phyloP scores from a whole-genome alignment of 2,113 vertebrate species.

The Rissa tridactyla region DNA sequence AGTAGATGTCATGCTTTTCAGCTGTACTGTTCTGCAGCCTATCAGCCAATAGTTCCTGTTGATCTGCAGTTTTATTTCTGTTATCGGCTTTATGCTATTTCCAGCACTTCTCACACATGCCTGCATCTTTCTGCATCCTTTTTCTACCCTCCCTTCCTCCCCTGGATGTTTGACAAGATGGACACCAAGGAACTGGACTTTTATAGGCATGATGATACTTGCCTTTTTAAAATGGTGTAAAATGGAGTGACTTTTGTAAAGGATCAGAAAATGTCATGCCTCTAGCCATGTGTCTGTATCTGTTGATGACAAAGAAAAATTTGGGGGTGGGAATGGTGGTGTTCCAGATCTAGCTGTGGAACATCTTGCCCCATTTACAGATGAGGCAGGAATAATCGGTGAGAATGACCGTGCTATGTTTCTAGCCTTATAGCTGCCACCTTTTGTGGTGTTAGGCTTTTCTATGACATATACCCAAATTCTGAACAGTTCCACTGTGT shows the following conservation, averaged over 20 bases:
- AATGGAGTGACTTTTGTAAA: background rate
- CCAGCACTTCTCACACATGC: background rate
- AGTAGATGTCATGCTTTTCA: background rate
- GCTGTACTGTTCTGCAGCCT: background rate
- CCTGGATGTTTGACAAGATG: background rate
- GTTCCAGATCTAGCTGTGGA: background rate
- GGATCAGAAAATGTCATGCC: background rate
- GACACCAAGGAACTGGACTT: accelerated
- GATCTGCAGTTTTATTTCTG: background rate
- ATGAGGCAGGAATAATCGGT: background rate
- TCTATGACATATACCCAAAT: accelerated
- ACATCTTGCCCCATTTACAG: background rate
- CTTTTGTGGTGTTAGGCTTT: background rate
- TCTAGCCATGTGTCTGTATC: background rate
- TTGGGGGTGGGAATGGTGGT: too few species aligned
- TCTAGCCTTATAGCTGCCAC: background rate
- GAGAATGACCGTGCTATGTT: background rate
- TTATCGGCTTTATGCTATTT: background rate
- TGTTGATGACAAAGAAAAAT: background rate
- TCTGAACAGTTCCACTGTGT: background rate
- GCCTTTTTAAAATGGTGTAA: background rate
- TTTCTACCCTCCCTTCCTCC: background rate
- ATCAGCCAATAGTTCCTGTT: background rate
- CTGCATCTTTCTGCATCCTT: background rate
- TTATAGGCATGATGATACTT: background rate